These are phyloP conservation scores for Seriola aureovittata DNA, from an alignment of 2,113 vertebrate genomes.

Conservation along the genomic window DNA sequence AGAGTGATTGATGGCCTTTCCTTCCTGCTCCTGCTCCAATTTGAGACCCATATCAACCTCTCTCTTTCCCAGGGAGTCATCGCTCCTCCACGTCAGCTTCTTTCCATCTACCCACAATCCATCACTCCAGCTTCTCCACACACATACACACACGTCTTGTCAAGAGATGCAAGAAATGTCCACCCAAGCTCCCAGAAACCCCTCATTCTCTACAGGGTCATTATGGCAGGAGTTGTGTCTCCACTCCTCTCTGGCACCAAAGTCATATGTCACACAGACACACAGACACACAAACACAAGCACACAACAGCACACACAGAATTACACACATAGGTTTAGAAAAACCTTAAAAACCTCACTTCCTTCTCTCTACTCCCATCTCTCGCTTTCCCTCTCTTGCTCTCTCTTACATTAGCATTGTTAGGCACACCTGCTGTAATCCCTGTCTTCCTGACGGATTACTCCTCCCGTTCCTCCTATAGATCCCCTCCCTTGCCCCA, in stretches of 20 bases:
- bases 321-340: constrained; percentile 3
- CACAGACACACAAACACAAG: constrained; percentile 32
- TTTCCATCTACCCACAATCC: constrained; percentile 63
- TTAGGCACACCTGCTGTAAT: constrained; percentile 79
- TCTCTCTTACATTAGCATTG: constrained; percentile 72
- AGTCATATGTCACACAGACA: constrained; percentile 25
- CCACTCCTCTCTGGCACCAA: constrained; percentile 12
- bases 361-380: not conserved
- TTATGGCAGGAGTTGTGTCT: constrained; percentile 45
- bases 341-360: not conserved
- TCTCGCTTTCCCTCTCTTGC: constrained; percentile 4
- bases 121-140: constrained; percentile 64
- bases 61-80: constrained; percentile 57
- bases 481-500: constrained; percentile 63
- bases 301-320: constrained; percentile 10
- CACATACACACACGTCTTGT: constrained; percentile 16
- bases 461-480: constrained; percentile 66
- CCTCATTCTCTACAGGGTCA: constrained; percentile 58
- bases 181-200: constrained; percentile 40
- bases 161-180: constrained; percentile 43
- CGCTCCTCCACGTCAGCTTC: constrained; percentile 59
- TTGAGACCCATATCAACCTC: constrained; percentile 43
- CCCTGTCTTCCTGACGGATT: constrained; percentile 78
- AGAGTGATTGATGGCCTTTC: constrained; percentile 77
- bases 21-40: constrained; percentile 47